phyloP scores from a whole-genome alignment of 2,888 invertebrate species.

The Melinaea menophilus region DNA sequence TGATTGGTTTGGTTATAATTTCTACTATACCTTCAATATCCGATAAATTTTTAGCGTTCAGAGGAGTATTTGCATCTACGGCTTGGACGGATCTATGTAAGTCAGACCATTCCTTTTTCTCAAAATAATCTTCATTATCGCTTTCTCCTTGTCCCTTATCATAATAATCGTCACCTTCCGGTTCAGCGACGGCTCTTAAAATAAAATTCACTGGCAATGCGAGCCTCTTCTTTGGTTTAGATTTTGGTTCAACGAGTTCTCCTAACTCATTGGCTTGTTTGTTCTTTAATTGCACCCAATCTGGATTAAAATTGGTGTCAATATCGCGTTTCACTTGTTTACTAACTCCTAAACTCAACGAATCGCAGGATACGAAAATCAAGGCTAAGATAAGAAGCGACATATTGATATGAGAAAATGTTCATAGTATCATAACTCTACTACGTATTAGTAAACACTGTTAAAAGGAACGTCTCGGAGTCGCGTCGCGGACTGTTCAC shows the following conservation, averaged over 20 bases:
- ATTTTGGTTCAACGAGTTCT: slow-evolving; percentile 56
- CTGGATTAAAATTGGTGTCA: slow-evolving; percentile 56
- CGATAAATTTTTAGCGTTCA: slow-evolving; percentile 32
- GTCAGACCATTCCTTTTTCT: slow-evolving; percentile 68
- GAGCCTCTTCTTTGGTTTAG: slow-evolving; percentile 62
- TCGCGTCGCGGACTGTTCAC: slow-evolving; percentile 61
- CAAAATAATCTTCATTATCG: slow-evolving; percentile 59
- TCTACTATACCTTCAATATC: slow-evolving; percentile 63
- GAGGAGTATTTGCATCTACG: slow-evolving; percentile 29
- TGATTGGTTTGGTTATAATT: slow-evolving; percentile 48
- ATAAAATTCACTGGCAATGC: slow-evolving; percentile 60
- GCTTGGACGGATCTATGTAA: slow-evolving; percentile 42
- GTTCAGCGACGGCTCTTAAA: slow-evolving; percentile 55
- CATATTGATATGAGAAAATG: slow-evolving; percentile 34
- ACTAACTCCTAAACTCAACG: slow-evolving; percentile 55
- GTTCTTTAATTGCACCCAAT: slow-evolving; percentile 72
- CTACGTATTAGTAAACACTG: slow-evolving; percentile 31
- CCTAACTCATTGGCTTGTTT: slow-evolving; percentile 63
- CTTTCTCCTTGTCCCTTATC: slow-evolving; percentile 58
- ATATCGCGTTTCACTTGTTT: slow-evolving; percentile 56
- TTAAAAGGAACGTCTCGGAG: slow-evolving; percentile 43
- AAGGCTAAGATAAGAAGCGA: slow-evolving; percentile 31
- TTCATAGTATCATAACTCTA: slow-evolving; percentile 39
- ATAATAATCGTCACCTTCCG: slow-evolving; percentile 55
- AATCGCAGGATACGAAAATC: slow-evolving; percentile 41